A percentile compares a stretch with the other conserved stretches of the same genome.
Evolutionary conservation across 1,140 invertebrate genomes (phyloP).

Genomic region (Orchesella cincta): DNA sequence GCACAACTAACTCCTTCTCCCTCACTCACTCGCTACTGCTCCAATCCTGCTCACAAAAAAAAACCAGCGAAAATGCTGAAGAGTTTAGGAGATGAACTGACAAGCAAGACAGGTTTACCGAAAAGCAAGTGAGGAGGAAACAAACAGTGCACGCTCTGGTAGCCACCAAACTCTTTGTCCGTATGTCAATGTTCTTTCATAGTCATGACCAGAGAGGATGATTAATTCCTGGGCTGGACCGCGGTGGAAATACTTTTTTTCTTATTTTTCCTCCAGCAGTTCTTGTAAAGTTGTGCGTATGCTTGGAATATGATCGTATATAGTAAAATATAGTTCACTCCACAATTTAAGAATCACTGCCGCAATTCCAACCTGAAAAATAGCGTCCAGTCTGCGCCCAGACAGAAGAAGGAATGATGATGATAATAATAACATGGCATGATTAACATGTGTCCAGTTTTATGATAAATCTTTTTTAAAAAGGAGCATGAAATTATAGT

Average conservation of each 20-base stretch:
- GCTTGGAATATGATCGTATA: neutral
- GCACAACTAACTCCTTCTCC: neutral
- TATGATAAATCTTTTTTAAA: constrained; percentile 7
- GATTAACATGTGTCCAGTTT: constrained; percentile 17
- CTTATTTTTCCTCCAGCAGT: neutral
- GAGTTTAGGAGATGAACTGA: constrained; percentile 29
- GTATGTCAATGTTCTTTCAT: constrained; percentile 29
- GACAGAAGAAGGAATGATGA: neutral
- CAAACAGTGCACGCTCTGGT: constrained; percentile 22
- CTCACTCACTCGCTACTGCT: neutral
- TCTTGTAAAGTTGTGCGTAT: neutral
- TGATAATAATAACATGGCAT: constrained; percentile 1
- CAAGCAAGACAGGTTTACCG: constrained; percentile 23
- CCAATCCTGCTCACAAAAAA: neutral
- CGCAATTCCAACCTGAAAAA: neutral
- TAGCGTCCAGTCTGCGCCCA: neutral
- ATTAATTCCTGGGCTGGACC: constrained; percentile 29
- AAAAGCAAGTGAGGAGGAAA: constrained; percentile 28
- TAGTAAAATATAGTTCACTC: neutral
- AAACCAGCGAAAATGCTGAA: neutral
- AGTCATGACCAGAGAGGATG: constrained; percentile 21
- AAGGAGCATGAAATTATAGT: too few species aligned
- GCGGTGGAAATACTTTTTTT: constrained; percentile 23
- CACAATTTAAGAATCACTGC: too few species aligned
- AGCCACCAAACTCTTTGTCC: constrained; percentile 26